Evolutionary conservation across 2,888 invertebrate species (phyloP).

Genomic region (Margaritifera margaritifera): DNA sequence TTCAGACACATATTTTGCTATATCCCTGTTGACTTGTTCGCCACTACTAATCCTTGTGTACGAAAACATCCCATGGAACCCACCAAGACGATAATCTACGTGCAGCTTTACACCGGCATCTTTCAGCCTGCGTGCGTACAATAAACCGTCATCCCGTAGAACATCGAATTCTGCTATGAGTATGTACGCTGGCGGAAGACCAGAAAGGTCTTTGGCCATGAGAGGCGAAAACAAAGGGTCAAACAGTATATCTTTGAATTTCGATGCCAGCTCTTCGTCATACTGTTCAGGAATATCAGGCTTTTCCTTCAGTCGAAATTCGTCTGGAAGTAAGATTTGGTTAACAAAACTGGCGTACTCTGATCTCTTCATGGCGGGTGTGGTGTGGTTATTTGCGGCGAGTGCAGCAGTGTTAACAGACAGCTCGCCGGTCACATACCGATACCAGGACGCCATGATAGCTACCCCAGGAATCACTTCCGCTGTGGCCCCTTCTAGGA

Average conservation of each 20-base stretch:
- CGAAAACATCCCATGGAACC: slow-evolving; percentile 19
- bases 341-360: slow-evolving; percentile 21
- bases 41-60: slow-evolving; percentile 16
- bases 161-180: slow-evolving; percentile 68
- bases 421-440: slow-evolving; percentile 13
- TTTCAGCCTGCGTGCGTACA: slow-evolving; percentile 63
- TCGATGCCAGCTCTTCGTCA: slow-evolving; percentile 9
- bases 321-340: slow-evolving; percentile 12
- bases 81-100: slow-evolving; percentile 8
- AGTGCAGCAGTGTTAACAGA: slow-evolving; percentile 6
- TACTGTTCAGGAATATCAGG: not conserved
- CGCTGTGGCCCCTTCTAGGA: slow-evolving; percentile 3
- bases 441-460: slow-evolving; percentile 21
- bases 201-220: slow-evolving; percentile 52
- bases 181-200: slow-evolving; percentile 64
- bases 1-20: slow-evolving; percentile 2
- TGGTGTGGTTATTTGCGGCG: slow-evolving; percentile 35
- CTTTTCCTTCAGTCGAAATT: slow-evolving; percentile 3
- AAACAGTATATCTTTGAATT: slow-evolving; percentile 22
- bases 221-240: slow-evolving; percentile 62
- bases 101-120: slow-evolving; percentile 50
- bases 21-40: not conserved
- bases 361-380: slow-evolving; percentile 27
- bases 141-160: slow-evolving; percentile 67
- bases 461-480: slow-evolving; percentile 10